Evolutionary conservation across 2,113 vertebrate genomes (phyloP).

Genomic region (Varanus salvator): DNA sequence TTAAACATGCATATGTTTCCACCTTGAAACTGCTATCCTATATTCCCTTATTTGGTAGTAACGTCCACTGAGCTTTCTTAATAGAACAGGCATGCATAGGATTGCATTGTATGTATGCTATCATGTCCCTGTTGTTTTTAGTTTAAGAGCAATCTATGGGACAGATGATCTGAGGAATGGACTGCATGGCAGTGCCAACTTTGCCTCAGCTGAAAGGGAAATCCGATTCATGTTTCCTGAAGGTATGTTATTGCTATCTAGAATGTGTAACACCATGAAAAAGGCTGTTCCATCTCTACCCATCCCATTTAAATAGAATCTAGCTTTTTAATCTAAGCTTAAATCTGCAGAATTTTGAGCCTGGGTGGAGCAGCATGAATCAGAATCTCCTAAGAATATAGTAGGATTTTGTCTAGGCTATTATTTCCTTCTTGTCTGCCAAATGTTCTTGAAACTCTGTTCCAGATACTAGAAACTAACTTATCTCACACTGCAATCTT

Average conservation of each 20-base stretch:
- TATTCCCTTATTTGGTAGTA: neutral
- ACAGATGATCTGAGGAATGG: slow-evolving; percentile 91
- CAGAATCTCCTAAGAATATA: neutral
- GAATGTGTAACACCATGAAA: neutral
- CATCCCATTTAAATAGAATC: neutral
- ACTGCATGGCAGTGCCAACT: slow-evolving; percentile 89
- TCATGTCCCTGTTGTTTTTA: slow-evolving; percentile 69
- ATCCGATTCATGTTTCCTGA: slow-evolving; percentile 93
- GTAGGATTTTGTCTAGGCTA: neutral
- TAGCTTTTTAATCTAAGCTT: neutral
- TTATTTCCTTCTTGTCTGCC: neutral
- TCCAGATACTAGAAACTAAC: neutral
- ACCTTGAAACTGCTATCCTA: too few relatives aligned
- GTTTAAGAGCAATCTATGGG: slow-evolving; percentile 92
- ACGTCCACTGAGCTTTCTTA: neutral
- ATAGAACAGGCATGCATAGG: neutral
- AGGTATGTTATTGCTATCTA: slow-evolving; percentile 77
- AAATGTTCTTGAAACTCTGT: neutral
- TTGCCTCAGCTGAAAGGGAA: slow-evolving; percentile 87
- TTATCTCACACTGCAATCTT: neutral
- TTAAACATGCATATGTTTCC: too few relatives aligned
- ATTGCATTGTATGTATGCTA: neutral
- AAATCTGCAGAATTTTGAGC: neutral
- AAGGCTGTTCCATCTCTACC: neutral
- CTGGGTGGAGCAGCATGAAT: neutral